These are phyloP conservation scores for Nesoenas mayeri DNA, from an alignment of 2,113 vertebrate species.

Conservation along the genomic window DNA sequence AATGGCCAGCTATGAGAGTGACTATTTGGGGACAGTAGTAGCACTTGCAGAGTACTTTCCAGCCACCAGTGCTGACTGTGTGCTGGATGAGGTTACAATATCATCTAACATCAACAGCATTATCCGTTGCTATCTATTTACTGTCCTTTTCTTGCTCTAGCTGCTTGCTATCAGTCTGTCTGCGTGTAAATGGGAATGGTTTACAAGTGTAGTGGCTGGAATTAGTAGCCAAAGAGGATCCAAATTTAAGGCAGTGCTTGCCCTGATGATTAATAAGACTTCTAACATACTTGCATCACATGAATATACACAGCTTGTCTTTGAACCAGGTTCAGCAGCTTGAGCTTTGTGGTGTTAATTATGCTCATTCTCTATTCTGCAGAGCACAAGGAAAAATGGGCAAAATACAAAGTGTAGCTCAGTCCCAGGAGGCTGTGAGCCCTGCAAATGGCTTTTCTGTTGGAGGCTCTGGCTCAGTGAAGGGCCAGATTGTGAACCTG, in stretches of 20 bases:
- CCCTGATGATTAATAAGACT: not conserved
- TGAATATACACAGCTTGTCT: not conserved
- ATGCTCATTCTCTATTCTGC: not conserved
- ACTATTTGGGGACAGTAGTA: not conserved
- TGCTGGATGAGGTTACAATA: not conserved
- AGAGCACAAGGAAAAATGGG: not conserved
- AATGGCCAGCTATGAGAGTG: not conserved
- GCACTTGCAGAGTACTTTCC: not conserved
- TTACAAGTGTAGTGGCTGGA: not conserved
- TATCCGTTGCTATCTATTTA: not conserved
- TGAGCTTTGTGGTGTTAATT: not conserved
- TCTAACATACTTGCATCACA: not conserved
- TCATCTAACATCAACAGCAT: accelerated
- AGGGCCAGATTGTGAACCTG: not conserved
- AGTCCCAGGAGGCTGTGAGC: not conserved
- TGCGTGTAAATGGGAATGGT: not conserved
- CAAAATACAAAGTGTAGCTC: not conserved
- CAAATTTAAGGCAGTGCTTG: not conserved
- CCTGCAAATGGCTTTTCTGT: not conserved
- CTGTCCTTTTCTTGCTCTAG: not conserved
- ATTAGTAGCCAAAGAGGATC: not conserved
- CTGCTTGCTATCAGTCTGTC: not conserved
- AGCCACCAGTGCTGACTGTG: not conserved
- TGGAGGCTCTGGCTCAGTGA: not conserved
- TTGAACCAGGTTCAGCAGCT: not conserved